Base-by-base conservation (phyloP, 1,140 invertebrate genomes). In the Drosophila kurseongensis region DNA sequence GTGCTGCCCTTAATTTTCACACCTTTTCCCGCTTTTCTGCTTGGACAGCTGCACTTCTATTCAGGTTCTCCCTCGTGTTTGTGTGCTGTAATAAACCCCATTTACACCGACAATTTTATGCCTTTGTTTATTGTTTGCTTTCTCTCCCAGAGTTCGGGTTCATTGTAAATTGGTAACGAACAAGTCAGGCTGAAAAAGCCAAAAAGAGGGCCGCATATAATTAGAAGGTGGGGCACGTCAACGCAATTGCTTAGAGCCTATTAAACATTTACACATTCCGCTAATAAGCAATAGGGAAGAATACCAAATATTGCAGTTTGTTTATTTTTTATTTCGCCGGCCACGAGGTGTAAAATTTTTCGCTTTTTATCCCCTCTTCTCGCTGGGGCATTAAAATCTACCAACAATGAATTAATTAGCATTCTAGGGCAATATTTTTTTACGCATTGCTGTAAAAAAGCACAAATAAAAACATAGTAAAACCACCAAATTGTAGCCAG, bases 351-450 rank as follows among this genome's bases (percentile, higher is more conserved):
- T 44, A 38, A 45, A 54, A 23, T 54, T 18, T 52, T 44, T 18
- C 2, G 14, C 5, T 69, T 66, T 68, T 45, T 69, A 51, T 57
- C 60, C 10, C 32, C 48, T 45, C 44, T 47, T 16, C 36, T 51
- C 13, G 38, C 63, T 23, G 45, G 23, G 40, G 36, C 35, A 54
- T 54, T 76, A 69, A 82, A 79, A 67, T 75, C 50, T 75, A 61
- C 57, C 45, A 45, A 63, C 77, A 59, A 85, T 78, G 82, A 88
- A 86, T 86, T 79, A 86, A 86, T 86, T 86, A 88, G 67, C 82
- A 83, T 44, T 62, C 54, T 51, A 75, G 59, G 61, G 78, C 40
- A 55, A 66, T 41, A 72, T 80, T 81, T 80, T 69, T 80, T 76
- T 80, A 67, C 35, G 38, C 23, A 16, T 44, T n/a, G 57, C 44